These are phyloP conservation scores for Drosophila hydei DNA, from an alignment of 1,140 invertebrate genomes.

Conservation along the genomic window DNA sequence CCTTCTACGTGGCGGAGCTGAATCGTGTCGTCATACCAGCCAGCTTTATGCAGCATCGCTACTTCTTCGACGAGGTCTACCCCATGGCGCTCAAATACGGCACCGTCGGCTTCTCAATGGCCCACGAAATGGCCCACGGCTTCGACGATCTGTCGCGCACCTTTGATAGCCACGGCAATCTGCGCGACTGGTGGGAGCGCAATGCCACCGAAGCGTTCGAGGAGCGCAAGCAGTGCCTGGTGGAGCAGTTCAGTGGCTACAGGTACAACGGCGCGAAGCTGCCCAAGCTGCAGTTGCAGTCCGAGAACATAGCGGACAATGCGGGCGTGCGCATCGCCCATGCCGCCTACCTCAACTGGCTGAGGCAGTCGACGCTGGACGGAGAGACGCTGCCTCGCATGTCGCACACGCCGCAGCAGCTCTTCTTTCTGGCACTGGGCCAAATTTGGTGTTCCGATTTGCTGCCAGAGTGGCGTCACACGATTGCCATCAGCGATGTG, in stretches of 20 bases:
- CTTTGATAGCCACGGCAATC: conserved; percentile 88
- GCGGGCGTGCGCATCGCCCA: conserved; percentile 95
- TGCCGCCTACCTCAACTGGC: conserved; percentile 89
- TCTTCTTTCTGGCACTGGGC: conserved; percentile 96
- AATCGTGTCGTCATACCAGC: conserved; percentile 98
- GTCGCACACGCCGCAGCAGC: conserved; percentile 90
- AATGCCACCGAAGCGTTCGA: conserved; percentile 95
- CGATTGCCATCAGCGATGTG: conserved; percentile 88
- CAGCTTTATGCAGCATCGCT: conserved; percentile 96
- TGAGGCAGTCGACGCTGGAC: conserved; percentile 85
- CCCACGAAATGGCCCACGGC: conserved; percentile 89
- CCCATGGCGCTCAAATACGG: conserved; percentile 96
- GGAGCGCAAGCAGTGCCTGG: conserved; percentile 93
- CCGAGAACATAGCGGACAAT: conserved; percentile 97
- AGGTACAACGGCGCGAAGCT: conserved; percentile 86
- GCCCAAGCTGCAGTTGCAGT: conserved; percentile 89
- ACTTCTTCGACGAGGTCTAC: conserved; percentile 93
- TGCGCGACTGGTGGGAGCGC: conserved; percentile 92
- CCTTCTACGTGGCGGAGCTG: conserved; percentile 98
- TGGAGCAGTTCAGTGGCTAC: conserved; percentile 93
- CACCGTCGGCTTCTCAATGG: conserved; percentile 94
- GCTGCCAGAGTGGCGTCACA: conserved; percentile 4
- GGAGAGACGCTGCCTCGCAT: conserved; percentile 89
- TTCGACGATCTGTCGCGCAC: conserved; percentile 87
- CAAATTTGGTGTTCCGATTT: conserved; percentile 85